Evolutionary conservation across 2,888 invertebrate genomes (phyloP), one percentile per base, ranked within the genome.

Genomic region (Auanema freiburgensis): DNA sequence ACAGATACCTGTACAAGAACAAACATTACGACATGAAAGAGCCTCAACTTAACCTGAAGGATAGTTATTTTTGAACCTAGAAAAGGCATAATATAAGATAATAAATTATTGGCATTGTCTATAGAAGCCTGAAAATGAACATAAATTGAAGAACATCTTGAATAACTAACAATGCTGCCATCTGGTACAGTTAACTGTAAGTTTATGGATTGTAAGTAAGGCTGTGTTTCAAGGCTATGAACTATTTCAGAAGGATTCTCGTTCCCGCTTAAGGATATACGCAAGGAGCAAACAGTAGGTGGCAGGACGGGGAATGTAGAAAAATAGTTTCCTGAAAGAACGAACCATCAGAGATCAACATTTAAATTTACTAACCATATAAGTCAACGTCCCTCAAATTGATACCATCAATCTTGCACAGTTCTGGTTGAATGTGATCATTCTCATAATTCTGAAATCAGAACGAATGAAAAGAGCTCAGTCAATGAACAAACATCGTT

Each of bases 231-330:
- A 12, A 81, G 61, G n/a, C 71, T 58, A 2, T 56, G 50, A 23
- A 74, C 59, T 57, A 82, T 50, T 46, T 75, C 71, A 5, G 66
- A 54, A 1, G 73, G 69, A 51, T 83, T 67, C 56, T 80, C 81
- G 10, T 77, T 74, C n/a, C 82, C 82, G 1, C 72, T 72, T 8
- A 80, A 78, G 0, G 79, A 81, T 1, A 83, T 66, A 16, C 83
- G 71, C 16, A 83, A 67, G 1, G 74, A 71, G 24, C 67, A 67
- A 12, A 83, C 70, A 1, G 76, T 79, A 8, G 66, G 65, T 0
- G 83, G 83, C 10, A 83, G 70, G 8, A 59, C 53, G 4, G 83
- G 83, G 12, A 81, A 66, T 10, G 63, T 51, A 16, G 66, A 57
- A 60, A 83, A 83, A 60, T 72, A 83, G 65, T 83, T 83, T 41